Evolutionary conservation across 2,113 vertebrate genomes (phyloP), one percentile per base, ranked within the genome.

Genomic region (Apaloderma vittatum): DNA sequence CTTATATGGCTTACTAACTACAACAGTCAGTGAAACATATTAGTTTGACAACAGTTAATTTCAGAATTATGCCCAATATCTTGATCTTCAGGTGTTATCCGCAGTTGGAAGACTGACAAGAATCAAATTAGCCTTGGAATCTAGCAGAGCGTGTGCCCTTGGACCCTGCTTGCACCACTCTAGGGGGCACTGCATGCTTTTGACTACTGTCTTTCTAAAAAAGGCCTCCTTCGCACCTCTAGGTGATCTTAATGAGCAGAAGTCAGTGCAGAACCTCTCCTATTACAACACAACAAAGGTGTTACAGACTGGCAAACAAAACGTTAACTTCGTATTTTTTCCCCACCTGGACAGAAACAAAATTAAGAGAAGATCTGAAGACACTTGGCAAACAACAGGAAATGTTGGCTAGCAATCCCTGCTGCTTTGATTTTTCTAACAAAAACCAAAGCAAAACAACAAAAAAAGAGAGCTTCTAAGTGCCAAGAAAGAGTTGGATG

Each of bases 151-250:
- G 0, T 0, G 10, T 30, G 34, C 5, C 23, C 18, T 27, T 34
- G 34, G 27, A 15, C 21, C 52, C 48, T 48, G 48, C 15, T 20
- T 1, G 14, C 2, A 1, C 21, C 21, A 3, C 6, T 45, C 45
- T 11, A 61, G 58, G 32, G 29, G 36, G 7, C 26, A 54, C 0
- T 0, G 63, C 16, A 14, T 62, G 34, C 4, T 63, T 72, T 34
- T 37, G 32, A 32, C 14, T 29, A 20, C 10, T 3, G 13, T 32
- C 23, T 49, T 65, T 48, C 34, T 26, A 8, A 6, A 46, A 57
- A 36, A 30, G 2, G 11, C 57, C 49, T 37, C 24, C 43, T 63
- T 68, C 88, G 26, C 13, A 6, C 36, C 30, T 81, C 8, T 2
- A 12, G 52, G 7, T 6, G 26, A 51, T 15, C 23, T 26, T 7